Evolutionary conservation across 1,140 invertebrate genomes (phyloP), one percentile per base, ranked within the genome.

Genomic region (Trissolcus basalis): DNA sequence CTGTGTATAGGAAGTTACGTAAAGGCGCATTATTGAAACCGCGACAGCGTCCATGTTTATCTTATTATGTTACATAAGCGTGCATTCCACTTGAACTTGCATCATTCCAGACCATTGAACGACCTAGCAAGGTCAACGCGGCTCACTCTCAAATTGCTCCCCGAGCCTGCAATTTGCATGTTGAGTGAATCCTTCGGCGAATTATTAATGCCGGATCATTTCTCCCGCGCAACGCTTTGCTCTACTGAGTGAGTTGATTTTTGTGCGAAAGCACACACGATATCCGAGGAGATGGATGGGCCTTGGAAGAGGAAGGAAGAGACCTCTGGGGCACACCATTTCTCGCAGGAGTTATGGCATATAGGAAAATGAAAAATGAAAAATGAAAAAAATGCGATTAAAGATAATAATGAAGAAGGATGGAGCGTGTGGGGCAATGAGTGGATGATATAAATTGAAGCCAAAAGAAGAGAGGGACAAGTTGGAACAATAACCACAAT

Each of bases 401-500:
- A 53, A 64, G 54, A 39, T 64, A 58, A 71, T 58, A 48, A 58
- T 59, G 33, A 51, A 64, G 51, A 39, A 54, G 36, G 43, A 32
- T 33, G 33, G 3, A 15, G 8, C 14, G 43, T 39, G 19, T 41
- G 35, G 6, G 27, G 36, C 49, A 50, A 65, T 43, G 61, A 50
- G 59, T 47, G 65, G 80, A 78, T 53, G 59, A 77, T 50, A 39
- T 56, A 58, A 50, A 51, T 61, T 61, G 58, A 61, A 51, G 27
- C 10, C 9, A 50, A 39, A 43, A 32, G 33, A 13, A 43, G 69
- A 13, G 50, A 54, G 51, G 48, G 41, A 47, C 47, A 43, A 63
- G 12, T 44, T 77, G 75, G 79, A 82, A 80, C 80, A 69, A 80
- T 80, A 81, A 82, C 77, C 58, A 81, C 77, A 72, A 53, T 80